A percentile compares a stretch with the other conserved stretches of the same genome.
phyloP scores from a whole-genome alignment of 1,140 invertebrate species.

The Pogonomyrmex californicus region DNA sequence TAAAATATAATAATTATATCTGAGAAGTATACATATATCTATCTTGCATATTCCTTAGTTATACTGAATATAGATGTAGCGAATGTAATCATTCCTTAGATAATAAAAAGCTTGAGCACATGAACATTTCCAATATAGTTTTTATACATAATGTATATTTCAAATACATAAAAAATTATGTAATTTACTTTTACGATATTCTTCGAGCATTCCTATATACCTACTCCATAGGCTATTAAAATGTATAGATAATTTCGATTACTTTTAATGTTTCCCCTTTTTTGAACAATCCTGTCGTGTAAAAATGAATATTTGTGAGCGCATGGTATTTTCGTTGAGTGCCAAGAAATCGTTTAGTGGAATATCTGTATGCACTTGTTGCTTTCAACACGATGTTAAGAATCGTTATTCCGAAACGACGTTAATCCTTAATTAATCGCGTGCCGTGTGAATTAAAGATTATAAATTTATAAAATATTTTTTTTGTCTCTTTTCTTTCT shows the following conservation, averaged over 20 bases:
- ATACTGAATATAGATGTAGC: too few relatives aligned
- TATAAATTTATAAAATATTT: background rate
- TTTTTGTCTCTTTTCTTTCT: background rate
- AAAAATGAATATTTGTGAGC: background rate
- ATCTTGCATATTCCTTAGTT: too few relatives aligned
- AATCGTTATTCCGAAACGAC: conserved; percentile 16
- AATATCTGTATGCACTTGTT: conserved; percentile 55
- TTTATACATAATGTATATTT: too few relatives aligned
- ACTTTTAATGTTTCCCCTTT: background rate
- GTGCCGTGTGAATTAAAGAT: conserved; percentile 7
- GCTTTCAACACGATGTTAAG: conserved; percentile 18
- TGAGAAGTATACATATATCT: too few relatives aligned
- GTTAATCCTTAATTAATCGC: conserved; percentile 30
- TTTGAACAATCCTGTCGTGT: conserved; percentile 8
- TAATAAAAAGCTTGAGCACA: too few relatives aligned
- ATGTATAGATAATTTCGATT: background rate
- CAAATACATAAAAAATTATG: too few relatives aligned
- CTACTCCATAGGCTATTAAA: too few relatives aligned
- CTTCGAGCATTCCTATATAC: too few relatives aligned
- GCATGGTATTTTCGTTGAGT: background rate
- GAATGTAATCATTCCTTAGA: too few relatives aligned
- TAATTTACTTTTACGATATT: too few relatives aligned
- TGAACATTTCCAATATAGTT: too few relatives aligned
- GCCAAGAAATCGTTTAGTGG: conserved; percentile 32
- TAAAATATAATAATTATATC: too few relatives aligned